These are phyloP conservation scores for Megamerina dolium DNA, from an alignment of 2,888 invertebrate species.

Conservation along the genomic window DNA sequence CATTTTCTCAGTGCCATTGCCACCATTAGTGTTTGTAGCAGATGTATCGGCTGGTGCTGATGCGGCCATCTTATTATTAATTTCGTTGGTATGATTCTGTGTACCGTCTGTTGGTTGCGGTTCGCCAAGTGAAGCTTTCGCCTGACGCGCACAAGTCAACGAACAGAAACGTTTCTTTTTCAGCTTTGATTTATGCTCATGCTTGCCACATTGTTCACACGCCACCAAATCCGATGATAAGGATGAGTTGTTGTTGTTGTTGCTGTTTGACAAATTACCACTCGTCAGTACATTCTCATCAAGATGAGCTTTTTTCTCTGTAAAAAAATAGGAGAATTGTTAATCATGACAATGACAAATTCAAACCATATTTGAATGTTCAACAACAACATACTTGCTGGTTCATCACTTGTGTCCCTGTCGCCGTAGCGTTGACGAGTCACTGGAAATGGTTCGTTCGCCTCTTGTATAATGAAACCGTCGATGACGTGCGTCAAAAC, in stretches of 20 bases:
- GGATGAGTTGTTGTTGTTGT: slow-evolving; percentile 11
- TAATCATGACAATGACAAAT: neutral
- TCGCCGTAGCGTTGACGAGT: slow-evolving; percentile 57
- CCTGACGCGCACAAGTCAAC: slow-evolving; percentile 57
- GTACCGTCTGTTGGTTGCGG: neutral
- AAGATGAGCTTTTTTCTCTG: slow-evolving; percentile 42
- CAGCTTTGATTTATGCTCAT: slow-evolving; percentile 59
- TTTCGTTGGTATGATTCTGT: slow-evolving; percentile 10
- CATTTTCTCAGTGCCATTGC: slow-evolving; percentile 4
- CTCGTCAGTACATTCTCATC: slow-evolving; percentile 30
- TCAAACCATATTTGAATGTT: neutral
- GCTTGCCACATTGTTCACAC: slow-evolving; percentile 71
- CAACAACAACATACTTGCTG: slow-evolving; percentile 64
- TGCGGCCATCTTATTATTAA: neutral
- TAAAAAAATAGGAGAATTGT: slow-evolving; percentile 17
- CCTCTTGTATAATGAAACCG: slow-evolving; percentile 94
- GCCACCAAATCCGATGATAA: slow-evolving; percentile 40
- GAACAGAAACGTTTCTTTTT: slow-evolving; percentile 76
- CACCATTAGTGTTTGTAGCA: slow-evolving; percentile 2
- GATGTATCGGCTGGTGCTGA: neutral
- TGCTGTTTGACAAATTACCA: too few species aligned
- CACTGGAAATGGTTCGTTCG: slow-evolving; percentile 84
- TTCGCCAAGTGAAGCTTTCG: slow-evolving; percentile 46
- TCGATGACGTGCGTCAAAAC: slow-evolving; percentile 94
- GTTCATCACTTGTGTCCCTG: slow-evolving; percentile 62